Conservation (phyloP, 2,797 vertebrate species). For the Sebastes taczanowskii region DNA sequence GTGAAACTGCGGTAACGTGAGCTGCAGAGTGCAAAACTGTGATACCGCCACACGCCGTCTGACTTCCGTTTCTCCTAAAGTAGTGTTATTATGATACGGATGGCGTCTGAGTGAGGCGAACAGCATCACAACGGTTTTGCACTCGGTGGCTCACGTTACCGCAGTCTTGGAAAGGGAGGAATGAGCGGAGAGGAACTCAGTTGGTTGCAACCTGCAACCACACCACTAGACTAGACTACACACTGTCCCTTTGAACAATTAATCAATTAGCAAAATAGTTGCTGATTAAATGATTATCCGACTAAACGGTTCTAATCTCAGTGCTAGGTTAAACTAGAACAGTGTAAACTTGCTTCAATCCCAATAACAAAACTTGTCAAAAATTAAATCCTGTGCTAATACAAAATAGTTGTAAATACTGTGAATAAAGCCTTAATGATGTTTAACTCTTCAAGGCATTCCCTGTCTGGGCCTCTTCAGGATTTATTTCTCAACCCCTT, state of each 20-base stretch:
- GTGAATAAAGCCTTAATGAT: not conserved
- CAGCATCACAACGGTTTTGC: no score
- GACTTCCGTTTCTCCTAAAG: no score
- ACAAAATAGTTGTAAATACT: not conserved
- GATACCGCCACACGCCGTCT: no score
- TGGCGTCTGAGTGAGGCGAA: no score
- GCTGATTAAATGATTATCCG: not conserved
- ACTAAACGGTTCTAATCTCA: not conserved
- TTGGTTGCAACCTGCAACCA: no score
- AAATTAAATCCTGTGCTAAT: not conserved
- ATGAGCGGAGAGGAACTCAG: no score
- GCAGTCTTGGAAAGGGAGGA: no score
- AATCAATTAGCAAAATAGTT: not conserved
- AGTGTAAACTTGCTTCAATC: not conserved
- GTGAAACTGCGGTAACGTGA: no score
- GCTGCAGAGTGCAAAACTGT: no score
- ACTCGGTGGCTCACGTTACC: no score
- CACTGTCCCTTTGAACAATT: not conserved
- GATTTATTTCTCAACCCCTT: not conserved
- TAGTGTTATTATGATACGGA: no score
- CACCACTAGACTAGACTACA: no score
- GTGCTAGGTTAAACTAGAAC: not conserved
- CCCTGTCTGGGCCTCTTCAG: not conserved
- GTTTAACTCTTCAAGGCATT: not conserved
- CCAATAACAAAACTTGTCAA: not conserved